A percentile compares a stretch with the other conserved stretches of the same genome.
phyloP scores from a whole-genome alignment of 2,113 vertebrate species.

The Ictalurus furcatus region DNA sequence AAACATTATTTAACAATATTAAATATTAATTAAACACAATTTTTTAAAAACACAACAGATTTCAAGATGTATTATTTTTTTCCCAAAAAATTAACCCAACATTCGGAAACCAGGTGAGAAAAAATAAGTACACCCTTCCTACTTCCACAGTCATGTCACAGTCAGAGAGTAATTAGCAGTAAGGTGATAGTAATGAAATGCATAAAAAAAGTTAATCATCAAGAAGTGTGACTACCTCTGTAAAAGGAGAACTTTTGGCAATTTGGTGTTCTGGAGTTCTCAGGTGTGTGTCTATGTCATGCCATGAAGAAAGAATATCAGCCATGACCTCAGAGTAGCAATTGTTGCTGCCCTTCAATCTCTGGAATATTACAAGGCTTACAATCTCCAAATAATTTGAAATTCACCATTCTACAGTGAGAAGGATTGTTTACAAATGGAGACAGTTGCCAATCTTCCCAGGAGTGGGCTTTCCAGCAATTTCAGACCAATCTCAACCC shows the following conservation, averaged over 20 bases:
- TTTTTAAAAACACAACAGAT: neutral
- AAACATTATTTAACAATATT: neutral
- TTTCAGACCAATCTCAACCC: no score
- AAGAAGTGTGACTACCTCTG: no score
- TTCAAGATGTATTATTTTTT: no score
- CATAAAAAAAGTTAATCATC: no score
- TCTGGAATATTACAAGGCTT: neutral
- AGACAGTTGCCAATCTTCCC: neutral
- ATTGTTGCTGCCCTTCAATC: neutral
- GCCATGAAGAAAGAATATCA: neutral
- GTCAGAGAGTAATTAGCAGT: neutral
- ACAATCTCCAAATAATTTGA: neutral
- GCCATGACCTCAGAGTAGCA: neutral
- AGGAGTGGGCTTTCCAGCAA: no score
- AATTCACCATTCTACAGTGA: neutral
- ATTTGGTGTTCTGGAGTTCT: no score
- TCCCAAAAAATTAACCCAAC: neutral
- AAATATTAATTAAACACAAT: no score
- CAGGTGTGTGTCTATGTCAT: no score
- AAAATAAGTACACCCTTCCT: neutral
- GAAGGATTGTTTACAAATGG: no score
- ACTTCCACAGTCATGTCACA: neutral
- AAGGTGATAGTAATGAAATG: no score
- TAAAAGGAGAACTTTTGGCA: no score
- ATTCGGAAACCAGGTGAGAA: no score